Base-by-base conservation (phyloP, 1,140 invertebrate species). In the Riptortus pedestris region DNA sequence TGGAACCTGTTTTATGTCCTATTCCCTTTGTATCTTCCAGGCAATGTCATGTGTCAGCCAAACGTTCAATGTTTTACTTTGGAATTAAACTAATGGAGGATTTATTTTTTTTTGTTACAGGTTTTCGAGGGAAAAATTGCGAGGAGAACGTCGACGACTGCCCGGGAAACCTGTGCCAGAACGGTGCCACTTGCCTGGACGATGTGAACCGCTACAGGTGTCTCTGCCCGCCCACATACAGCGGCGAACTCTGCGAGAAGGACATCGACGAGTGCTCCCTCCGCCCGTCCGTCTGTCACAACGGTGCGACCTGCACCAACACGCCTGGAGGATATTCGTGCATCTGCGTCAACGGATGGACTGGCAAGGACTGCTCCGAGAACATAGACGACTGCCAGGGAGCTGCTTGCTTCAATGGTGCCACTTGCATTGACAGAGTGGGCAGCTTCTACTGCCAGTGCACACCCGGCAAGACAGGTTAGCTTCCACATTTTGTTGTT, bases 341-440 rank as follows among this genome's bases (percentile, higher is more conserved):
- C 76, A 96, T 97, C 71, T 98, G 95, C 74, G 92, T 95, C 29
- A 96, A 94, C 72, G 93, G 93, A 18, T 96, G 92, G 91, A 90
- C 88, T 0, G 93, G 92, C 2, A 79, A 85, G 0, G 90, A 95
- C 71, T 96, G 93, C 74, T 89, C 88, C 18, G 82, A 87, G 69
- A 96, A 96, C 77, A 93, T 94, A 69, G 91, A 96, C 74, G 93
- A 97, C 74, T 97, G 93, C 73, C 86, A 86, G 1, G 87, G 85
- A 22, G 89, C 90, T 0, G 89, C 93, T 0, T 99, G 96, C 75
- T 93, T 95, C 76, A 95, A 98, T 72, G 94, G 92, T 0, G 95
- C 93, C 28, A 98, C 93, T 0, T 98, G 96, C 74, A 90, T 95
- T 68, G 94, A 98, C 72, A 80, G 90, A 20, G 93, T 97, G 29